These are phyloP conservation scores for Pollimyrus isidori DNA, from an alignment of 2,113 vertebrate genomes.

Conservation along the genomic window DNA sequence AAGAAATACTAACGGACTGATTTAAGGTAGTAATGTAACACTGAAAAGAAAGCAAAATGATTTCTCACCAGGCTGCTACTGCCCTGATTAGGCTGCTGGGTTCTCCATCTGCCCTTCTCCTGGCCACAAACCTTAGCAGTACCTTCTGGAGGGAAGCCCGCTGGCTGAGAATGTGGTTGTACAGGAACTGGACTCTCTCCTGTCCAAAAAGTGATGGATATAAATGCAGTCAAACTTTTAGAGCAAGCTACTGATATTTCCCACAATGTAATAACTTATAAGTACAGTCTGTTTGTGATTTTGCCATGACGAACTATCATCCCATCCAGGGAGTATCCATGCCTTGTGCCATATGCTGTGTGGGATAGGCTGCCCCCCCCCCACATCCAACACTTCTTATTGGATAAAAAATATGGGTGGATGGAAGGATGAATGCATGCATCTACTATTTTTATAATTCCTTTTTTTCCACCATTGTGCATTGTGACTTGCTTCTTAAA, in stretches of 20 bases:
- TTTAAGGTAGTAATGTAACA: background rate
- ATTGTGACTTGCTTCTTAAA: background rate
- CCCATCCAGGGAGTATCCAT: background rate
- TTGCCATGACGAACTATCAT: background rate
- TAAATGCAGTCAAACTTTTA: background rate
- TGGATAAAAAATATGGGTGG: background rate
- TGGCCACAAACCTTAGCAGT: conserved; percentile 35
- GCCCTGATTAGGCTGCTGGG: conserved; percentile 35
- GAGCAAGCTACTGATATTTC: background rate
- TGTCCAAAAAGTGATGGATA: conserved; percentile 34
- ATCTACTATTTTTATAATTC: background rate
- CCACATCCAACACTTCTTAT: background rate
- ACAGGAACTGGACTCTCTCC: conserved; percentile 69
- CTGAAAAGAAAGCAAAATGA: background rate
- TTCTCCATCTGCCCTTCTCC: conserved; percentile 1
- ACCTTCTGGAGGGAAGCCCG: conserved; percentile 39
- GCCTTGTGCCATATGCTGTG: background rate
- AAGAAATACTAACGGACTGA: background rate
- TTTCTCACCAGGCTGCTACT: conserved; percentile 54
- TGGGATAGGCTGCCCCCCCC: background rate
- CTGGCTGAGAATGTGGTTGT: conserved; percentile 63
- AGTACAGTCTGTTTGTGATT: background rate
- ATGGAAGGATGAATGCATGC: background rate
- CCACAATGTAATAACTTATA: background rate
- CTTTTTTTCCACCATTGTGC: background rate